These are phyloP conservation scores for Arizona elegans DNA, from an alignment of 2,113 vertebrate species.

Conservation along the genomic window DNA sequence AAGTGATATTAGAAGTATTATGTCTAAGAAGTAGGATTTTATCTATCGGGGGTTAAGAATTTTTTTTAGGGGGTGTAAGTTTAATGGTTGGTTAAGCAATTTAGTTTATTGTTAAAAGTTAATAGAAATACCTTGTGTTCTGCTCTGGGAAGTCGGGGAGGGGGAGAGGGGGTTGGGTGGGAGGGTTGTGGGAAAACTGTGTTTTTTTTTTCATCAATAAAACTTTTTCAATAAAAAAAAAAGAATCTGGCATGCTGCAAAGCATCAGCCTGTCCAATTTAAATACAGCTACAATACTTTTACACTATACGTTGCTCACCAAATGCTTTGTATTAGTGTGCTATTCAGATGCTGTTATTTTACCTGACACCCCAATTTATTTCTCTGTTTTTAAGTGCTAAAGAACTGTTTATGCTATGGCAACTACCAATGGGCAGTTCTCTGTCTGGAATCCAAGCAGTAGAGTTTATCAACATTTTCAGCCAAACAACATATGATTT, in stretches of 20 bases:
- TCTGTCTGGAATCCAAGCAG: not conserved
- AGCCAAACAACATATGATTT: not conserved
- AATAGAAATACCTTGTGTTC: no score
- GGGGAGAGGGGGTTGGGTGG: no score
- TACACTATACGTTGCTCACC: not conserved
- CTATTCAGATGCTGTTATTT: not conserved
- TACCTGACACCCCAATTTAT: not conserved
- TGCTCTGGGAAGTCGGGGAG: no score
- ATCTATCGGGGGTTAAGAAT: no score
- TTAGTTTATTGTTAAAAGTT: no score
- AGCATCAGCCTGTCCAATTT: not conserved
- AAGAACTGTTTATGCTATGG: not conserved
- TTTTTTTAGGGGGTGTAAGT: no score
- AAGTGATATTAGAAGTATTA: no score
- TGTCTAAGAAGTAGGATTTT: no score
- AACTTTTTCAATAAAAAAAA: no score
- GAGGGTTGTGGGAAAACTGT: no score
- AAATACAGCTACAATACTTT: not conserved
- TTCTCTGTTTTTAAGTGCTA: not conserved
- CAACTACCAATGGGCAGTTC: not conserved
- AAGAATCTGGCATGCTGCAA: not conserved
- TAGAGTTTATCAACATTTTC: not conserved
- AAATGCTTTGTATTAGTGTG: not conserved
- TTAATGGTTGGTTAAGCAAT: no score
- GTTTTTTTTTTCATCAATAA: no score